Evolutionary conservation across 2,888 invertebrate species (phyloP).

Genomic region (Himalopsyche kuldschensis): DNA sequence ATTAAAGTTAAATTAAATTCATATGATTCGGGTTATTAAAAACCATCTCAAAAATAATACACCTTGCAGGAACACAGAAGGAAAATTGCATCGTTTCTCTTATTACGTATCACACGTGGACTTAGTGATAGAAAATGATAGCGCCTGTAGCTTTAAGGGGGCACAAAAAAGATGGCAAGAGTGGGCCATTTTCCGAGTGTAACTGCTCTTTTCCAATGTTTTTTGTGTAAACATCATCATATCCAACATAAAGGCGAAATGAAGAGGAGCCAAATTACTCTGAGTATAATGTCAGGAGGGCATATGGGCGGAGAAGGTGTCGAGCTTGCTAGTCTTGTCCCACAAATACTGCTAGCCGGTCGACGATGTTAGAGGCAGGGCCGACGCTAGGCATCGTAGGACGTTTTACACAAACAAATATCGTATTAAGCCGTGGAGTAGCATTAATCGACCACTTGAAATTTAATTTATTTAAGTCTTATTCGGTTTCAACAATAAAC

Average conservation of each 20-base stretch:
- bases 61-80: background rate
- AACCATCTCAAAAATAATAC: background rate
- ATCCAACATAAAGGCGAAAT: slow-evolving; percentile 27
- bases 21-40: background rate
- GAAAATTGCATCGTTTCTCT: background rate
- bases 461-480: too few species aligned
- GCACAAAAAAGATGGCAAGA: background rate
- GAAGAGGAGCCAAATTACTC: slow-evolving; percentile 33
- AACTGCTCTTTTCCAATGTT: slow-evolving; percentile 21
- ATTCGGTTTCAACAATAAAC: too few species aligned
- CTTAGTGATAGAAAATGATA: slow-evolving; percentile 5
- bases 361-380: background rate
- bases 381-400: background rate
- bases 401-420: too few species aligned
- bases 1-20: too few species aligned
- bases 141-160: background rate
- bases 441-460: too few species aligned
- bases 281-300: slow-evolving; percentile 16
- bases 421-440: too few species aligned
- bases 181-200: slow-evolving; percentile 2
- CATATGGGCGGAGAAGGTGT: slow-evolving; percentile 1
- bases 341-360: background rate
- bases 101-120: slow-evolving; percentile 22
- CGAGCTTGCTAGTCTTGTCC: background rate
- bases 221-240: slow-evolving; percentile 35